These are phyloP conservation scores for Phaedon cochleariae DNA, from an alignment of 2,888 invertebrate species.

Conservation along the genomic window DNA sequence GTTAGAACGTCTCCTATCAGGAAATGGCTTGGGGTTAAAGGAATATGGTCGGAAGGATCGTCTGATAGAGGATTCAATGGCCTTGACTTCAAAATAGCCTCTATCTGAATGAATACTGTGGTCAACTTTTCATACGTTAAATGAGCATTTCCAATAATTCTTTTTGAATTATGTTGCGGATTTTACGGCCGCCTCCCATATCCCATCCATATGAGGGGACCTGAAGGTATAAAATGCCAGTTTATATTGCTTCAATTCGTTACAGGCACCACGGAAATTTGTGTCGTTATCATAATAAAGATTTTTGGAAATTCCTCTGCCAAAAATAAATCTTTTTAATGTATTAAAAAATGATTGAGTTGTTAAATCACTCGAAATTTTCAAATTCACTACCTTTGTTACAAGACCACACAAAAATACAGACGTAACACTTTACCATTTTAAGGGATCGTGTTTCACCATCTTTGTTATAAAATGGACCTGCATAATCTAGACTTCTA, in stretches of 20 bases:
- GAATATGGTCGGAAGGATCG: slow-evolving; percentile 44
- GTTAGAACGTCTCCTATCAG: slow-evolving; percentile 23
- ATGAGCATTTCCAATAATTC: slow-evolving; percentile 17
- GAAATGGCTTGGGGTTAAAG: slow-evolving; percentile 22
- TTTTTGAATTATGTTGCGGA: slow-evolving; percentile 13
- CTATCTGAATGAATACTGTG: slow-evolving; percentile 18
- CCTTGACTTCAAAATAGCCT: slow-evolving; percentile 23
- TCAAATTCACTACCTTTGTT: slow-evolving; percentile 51
- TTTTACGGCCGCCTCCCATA: slow-evolving; percentile 27
- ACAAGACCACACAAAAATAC: slow-evolving; percentile 47
- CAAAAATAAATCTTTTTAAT: slow-evolving; percentile 30
- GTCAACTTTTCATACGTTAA: slow-evolving; percentile 18
- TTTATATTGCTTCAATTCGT: slow-evolving; percentile 20
- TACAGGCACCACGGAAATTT: slow-evolving; percentile 14
- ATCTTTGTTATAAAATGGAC: slow-evolving; percentile 40
- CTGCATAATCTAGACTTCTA: slow-evolving; percentile 44
- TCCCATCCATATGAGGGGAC: slow-evolving; percentile 22
- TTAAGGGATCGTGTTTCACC: slow-evolving; percentile 32
- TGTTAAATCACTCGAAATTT: slow-evolving; percentile 45
- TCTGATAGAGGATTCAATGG: slow-evolving; percentile 31
- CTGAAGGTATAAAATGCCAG: slow-evolving; percentile 21
- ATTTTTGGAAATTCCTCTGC: slow-evolving; percentile 19
- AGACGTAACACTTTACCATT: slow-evolving; percentile 43
- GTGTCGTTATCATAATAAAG: slow-evolving; percentile 9
- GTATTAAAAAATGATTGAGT: slow-evolving; percentile 33